Base-by-base conservation (phyloP, 2,797 vertebrate genomes). In the Intellagama lesueurii region DNA sequence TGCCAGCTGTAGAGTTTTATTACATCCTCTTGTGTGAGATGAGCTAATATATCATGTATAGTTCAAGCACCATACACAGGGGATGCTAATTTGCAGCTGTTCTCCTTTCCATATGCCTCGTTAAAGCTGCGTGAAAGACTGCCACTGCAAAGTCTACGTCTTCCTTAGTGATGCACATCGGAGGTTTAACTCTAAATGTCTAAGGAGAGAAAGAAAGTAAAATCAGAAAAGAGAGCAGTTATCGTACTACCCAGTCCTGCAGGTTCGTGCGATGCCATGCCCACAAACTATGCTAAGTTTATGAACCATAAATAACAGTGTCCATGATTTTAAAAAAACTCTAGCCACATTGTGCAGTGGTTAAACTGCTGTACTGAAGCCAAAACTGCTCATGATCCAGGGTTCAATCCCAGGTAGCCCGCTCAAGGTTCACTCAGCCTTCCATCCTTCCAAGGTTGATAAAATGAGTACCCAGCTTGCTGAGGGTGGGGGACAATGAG, bases 161-260 rank as follows among this genome's bases (percentile, higher is more conserved):
- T 17, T 97, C 95, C 94, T 96, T 98, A 3, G 97, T 98, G 96
- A 99, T 95, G 94, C 99, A 99, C 98, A 99, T 97, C 0, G 98
- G 97, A 2, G 99, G 98, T 49, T 98, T 97, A 68, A 99, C 95
- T 91, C 98, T 97, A 88, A 99, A 98, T 3, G 97, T 98, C 98
- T 99, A 93, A 22, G 64, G 30, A 47, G 24, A 81, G 32, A 91
- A 70, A 76, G 52, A 28, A 81, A 0, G 83, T n/a, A 56, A 75
- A 26, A 0, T 88, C 8, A 82, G 35, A 70, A 35, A 40, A 28
- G 22, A 9, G 52, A 14, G 52, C 52, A 56, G 52, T 56, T 14
- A 56, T 56, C 52, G 52, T 56, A 56, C 52, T 56, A 9, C 52
- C 52, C 14, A 14, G 52, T 56, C 52, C 52, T 56, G 9, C 52